phyloP scores from a whole-genome alignment of 1,140 invertebrate species.

The Eriosoma lanigerum region DNA sequence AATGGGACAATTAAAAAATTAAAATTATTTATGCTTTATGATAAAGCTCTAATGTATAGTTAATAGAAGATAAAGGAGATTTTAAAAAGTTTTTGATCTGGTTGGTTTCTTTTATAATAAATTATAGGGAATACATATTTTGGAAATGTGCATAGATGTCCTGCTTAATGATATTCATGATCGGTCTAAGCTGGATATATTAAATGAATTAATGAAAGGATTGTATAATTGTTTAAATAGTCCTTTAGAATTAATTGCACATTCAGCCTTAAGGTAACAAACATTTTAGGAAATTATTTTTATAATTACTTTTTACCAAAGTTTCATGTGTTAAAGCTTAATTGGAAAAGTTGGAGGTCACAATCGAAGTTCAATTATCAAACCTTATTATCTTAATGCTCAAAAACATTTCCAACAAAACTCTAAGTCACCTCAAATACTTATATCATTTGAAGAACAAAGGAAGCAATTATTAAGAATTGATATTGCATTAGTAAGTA shows the following conservation, averaged over 20 bases:
- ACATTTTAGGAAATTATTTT: background rate
- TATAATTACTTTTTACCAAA: background rate
- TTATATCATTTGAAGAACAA: background rate
- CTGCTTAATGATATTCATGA: background rate
- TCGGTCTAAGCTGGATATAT: background rate
- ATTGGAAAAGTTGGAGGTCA: slow-evolving; percentile 33
- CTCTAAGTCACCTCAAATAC: slow-evolving; percentile 12
- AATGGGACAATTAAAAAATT: too few relatives aligned
- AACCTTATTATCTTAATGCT: background rate
- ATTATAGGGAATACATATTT: slow-evolving; percentile 13
- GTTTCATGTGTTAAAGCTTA: slow-evolving; percentile 13
- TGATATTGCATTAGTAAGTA: background rate
- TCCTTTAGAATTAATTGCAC: slow-evolving; percentile 19
- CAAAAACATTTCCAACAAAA: background rate
- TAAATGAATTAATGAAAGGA: slow-evolving; percentile 15
- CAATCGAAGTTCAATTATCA: slow-evolving; percentile 6
- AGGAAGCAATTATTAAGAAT: background rate
- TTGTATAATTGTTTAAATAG: slow-evolving; percentile 27
- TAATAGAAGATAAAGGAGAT: too few relatives aligned
- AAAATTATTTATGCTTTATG: too few relatives aligned
- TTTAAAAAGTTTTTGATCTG: too few relatives aligned
- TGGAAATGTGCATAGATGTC: slow-evolving; percentile 2
- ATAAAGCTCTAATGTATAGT: too few relatives aligned
- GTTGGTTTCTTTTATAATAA: too few relatives aligned
- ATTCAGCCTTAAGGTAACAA: slow-evolving; percentile 6